Evolutionary conservation across 2,113 vertebrate genomes (phyloP).

Genomic region (Neodon shergylaensis): DNA sequence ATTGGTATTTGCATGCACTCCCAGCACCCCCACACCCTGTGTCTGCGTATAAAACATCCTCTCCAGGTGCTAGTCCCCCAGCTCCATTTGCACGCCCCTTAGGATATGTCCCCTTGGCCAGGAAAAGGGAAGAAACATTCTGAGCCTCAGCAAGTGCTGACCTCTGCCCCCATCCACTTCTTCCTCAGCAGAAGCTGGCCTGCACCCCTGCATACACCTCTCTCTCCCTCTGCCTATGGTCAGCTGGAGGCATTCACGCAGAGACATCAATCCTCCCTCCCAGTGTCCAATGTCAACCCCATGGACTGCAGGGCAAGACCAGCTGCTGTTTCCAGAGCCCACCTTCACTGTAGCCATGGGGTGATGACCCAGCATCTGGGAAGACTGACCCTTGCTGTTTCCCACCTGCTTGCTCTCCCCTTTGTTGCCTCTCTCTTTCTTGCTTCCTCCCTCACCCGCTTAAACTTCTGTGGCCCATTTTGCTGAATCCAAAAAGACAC

Average conservation of each 20-base stretch:
- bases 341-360: rapidly evolving
- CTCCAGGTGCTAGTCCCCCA: rapidly evolving
- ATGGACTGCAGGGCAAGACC: neutral
- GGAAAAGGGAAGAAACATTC: neutral
- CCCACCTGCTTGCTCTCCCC: neutral
- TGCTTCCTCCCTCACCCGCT: neutral
- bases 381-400: neutral
- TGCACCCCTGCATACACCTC: rapidly evolving
- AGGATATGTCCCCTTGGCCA: neutral
- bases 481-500: neutral
- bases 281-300: rapidly evolving
- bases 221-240: neutral
- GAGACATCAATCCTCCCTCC: rapidly evolving
- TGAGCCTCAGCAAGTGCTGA: neutral
- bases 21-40: neutral
- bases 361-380: too few species aligned
- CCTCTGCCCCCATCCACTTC: rapidly evolving
- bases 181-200: too few species aligned
- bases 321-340: neutral
- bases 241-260: too few species aligned
- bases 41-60: too few species aligned
- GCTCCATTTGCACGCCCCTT: neutral
- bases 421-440: too few species aligned
- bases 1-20: too few species aligned
- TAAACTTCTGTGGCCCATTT: neutral